Base-by-base conservation (phyloP, 2,797 vertebrate species). In the Argyrosomus regius region DNA sequence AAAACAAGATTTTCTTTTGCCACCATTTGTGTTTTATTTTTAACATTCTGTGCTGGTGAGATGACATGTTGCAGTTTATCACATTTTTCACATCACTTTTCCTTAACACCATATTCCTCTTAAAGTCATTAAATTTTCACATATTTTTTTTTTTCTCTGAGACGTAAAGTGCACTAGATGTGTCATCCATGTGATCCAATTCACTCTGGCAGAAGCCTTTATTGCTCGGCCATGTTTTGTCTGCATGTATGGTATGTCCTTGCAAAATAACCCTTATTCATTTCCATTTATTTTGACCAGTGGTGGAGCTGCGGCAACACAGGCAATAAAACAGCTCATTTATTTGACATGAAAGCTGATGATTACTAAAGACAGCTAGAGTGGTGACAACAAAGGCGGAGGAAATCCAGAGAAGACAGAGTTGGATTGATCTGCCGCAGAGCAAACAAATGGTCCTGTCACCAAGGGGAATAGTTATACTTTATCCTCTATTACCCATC, bases 281-380 rank as follows among this genome's bases (percentile, higher is more conserved):
- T 87, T 86, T 76, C 84, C 77, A 89, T 92, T 86, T 89, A 88
- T 83, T 88, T 75, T 75, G 83, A 88, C 81, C 80, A 70, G 82
- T 49, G 71, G 49, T 80, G 80, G 74, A 70, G 82, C 52, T 18
- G 58, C 24, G 1, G 66, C 64, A 76, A 75, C 81, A 74, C 63
- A 3, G 24, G 57, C 88, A 88, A 88, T 91, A 90, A 84, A 92
- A 78, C 71, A 75, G 87, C 83, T 90, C 83, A 89, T 93, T 92
- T 90, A 91, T 92, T 85, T 92, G 90, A 94, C 89, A 91, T 78
- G 87, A 91, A 86, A 87, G 87, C 84, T 83, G 79, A 92, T 92
- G 90, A 92, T 93, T 86, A 72, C 76, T 88, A 80, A 91, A 84
- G 90, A 92, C 93, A 91, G 91, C 88, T 78, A 4, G 71, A 89